These are phyloP conservation scores for Taenioides sp. DNA, from an alignment of 2,797 vertebrate species.

Conservation along the genomic window DNA sequence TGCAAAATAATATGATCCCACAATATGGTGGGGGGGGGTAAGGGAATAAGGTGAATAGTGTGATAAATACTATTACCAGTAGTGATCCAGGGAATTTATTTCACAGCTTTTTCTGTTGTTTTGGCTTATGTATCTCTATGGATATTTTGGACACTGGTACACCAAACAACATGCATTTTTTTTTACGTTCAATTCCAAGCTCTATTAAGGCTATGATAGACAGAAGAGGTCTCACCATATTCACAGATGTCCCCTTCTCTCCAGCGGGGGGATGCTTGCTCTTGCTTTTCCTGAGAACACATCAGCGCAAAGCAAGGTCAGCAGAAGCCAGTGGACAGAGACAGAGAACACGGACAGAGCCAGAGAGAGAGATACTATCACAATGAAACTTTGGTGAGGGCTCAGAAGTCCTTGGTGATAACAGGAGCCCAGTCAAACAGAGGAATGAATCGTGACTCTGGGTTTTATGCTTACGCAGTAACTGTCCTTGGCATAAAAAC, in stretches of 20 bases:
- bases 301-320: slow-evolving; percentile 58
- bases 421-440: slow-evolving; percentile 42
- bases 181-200: too few species aligned
- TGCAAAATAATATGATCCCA: too few species aligned
- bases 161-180: too few species aligned
- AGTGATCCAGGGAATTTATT: too few species aligned
- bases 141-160: too few species aligned
- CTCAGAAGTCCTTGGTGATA: slow-evolving; percentile 60
- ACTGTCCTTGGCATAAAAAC: slow-evolving; percentile 40
- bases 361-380: slow-evolving; percentile 51
- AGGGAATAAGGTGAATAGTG: too few species aligned
- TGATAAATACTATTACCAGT: too few species aligned
- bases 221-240: slow-evolving; percentile 69
- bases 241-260: slow-evolving; percentile 75
- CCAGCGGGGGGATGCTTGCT: slow-evolving; percentile 77
- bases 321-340: slow-evolving; percentile 52
- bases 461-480: slow-evolving; percentile 30
- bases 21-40: too few species aligned
- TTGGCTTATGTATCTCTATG: too few species aligned
- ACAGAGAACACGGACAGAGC: slow-evolving; percentile 44
- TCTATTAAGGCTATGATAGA: neutral
- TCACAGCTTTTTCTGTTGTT: too few species aligned
- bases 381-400: slow-evolving; percentile 51
- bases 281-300: slow-evolving; percentile 77
- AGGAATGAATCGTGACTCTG: slow-evolving; percentile 40